A percentile compares a stretch with the other conserved stretches of the same genome.
Evolutionary conservation across 2,797 vertebrate species (phyloP).

Genomic region (Sparidentex hasta): DNA sequence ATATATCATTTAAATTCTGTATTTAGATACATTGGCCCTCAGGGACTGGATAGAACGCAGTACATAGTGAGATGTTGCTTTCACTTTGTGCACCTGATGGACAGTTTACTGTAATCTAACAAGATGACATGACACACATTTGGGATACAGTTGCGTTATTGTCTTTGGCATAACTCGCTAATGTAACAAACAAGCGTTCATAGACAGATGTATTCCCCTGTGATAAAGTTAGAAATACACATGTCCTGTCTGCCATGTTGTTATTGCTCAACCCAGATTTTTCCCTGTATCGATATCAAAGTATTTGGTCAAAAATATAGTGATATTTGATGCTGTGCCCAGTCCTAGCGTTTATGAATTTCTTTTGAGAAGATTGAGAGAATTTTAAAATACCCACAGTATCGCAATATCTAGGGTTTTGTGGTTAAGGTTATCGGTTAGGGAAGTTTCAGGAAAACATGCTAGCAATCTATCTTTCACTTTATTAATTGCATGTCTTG

Average conservation of each 20-base stretch:
- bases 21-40: neutral
- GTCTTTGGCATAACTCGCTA: neutral
- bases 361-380: no score
- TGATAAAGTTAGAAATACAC: neutral
- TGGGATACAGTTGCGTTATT: neutral
- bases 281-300: no score
- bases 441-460: no score
- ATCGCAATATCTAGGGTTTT: no score
- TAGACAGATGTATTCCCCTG: neutral
- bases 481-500: no score
- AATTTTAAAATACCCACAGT: no score
- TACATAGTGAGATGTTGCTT: neutral
- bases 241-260: neutral
- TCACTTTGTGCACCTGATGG: neutral
- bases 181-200: neutral
- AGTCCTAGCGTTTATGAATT: no score
- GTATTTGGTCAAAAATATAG: no score
- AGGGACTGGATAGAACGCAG: neutral
- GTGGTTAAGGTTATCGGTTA: no score
- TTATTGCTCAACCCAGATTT: no score
- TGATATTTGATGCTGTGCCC: no score
- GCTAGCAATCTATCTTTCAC: no score
- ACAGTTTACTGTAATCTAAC: neutral
- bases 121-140: neutral
- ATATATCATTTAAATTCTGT: conserved; percentile 2